Evolutionary conservation across 1,140 invertebrate genomes (phyloP), one percentile per base, ranked within the genome.

Genomic region (Drosophila melanogaster): DNA sequence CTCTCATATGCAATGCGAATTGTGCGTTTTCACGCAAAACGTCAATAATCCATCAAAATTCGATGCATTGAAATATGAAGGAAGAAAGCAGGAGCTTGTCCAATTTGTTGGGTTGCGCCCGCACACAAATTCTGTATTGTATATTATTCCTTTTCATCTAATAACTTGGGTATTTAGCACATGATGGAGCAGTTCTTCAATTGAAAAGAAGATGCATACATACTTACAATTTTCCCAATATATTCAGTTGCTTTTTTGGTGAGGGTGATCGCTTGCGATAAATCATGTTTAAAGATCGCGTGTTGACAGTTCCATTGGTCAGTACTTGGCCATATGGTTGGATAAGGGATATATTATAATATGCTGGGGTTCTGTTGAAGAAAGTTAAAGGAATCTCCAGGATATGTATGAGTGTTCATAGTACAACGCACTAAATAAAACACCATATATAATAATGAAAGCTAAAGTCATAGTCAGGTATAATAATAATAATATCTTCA

Each of bases 21-120:
- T 83, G 80, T 84, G 75, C 74, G 83, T 85, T 85, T 86, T 81
- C 79, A 87, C 75, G 79, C 81, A 78, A 78, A 87, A 81, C 66
- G 70, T 55, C 61, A 54, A 60, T 77, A 71, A 86, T 86, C 70
- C 75, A 83, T 86, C 75, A 87, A 76, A 70, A 57, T 55, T 74
- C 46, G 17, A 33, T 3, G 14, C 12, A 14, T 12, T 22, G 40
- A 41, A 53, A 46, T 30, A 43, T n/a, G 47, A 11, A 40, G 8
- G 5, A 10, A 56, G n/a, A 26, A 53, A 17, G 61, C 8, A 15
- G 3, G 7, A 38, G 44, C 46, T 19, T 12, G 11, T 38, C 14
- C 76, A 86, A 86, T 86, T 86, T 86, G 83, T 70, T 79, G 65
- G 83, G 83, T 70, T 67, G 65, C 74, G 57, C 83, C 83, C 79